Evolutionary conservation across 2,113 vertebrate species (phyloP).

Genomic region (Carlito syrichta): DNA sequence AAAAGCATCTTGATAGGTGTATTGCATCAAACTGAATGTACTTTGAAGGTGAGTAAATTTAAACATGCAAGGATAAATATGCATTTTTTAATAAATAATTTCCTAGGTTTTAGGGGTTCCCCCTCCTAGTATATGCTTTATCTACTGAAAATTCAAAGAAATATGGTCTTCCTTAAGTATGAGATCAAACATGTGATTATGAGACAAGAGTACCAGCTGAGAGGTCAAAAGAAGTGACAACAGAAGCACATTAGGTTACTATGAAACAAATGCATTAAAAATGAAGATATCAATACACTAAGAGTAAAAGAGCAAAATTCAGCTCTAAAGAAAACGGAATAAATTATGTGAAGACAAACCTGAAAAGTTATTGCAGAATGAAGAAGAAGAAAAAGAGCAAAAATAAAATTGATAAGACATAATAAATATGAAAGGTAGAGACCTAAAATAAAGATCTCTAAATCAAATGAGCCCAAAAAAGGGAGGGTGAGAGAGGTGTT

Average conservation of each 20-base stretch:
- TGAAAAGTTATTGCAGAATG: background rate
- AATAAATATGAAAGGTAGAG: background rate
- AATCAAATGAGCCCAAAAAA: background rate
- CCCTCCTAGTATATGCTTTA: background rate
- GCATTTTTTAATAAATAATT: too few relatives aligned
- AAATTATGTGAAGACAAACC: background rate
- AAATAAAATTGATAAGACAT: background rate
- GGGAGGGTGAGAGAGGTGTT: background rate
- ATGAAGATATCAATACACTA: too few relatives aligned
- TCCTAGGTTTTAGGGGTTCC: too few relatives aligned
- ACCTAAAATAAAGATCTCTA: background rate
- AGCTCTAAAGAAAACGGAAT: background rate
- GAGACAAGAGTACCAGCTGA: background rate
- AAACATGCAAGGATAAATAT: too few relatives aligned
- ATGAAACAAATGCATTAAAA: too few relatives aligned
- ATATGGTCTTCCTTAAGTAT: background rate
- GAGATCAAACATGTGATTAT: background rate
- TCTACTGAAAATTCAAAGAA: background rate
- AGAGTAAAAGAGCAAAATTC: background rate
- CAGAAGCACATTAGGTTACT: background rate
- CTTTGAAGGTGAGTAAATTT: too few relatives aligned
- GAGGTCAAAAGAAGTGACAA: background rate
- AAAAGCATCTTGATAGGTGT: too few relatives aligned
- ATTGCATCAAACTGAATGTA: too few relatives aligned
- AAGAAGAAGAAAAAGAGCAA: background rate